phyloP scores from a whole-genome alignment of 2,113 vertebrate species.

The Nestor notabilis region DNA sequence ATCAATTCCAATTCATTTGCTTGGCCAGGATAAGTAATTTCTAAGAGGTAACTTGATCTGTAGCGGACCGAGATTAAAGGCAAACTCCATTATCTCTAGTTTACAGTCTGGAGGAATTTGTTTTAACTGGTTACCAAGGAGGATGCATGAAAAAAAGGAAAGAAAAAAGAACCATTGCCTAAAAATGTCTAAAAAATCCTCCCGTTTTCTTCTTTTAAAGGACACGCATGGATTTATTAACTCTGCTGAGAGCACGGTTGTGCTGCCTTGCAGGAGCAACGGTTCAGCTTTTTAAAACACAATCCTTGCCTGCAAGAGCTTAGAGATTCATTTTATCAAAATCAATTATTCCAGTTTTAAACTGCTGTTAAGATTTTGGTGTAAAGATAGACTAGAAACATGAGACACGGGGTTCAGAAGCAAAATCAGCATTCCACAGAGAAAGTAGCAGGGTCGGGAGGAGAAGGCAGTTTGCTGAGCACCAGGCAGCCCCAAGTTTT shows the following conservation, averaged over 20 bases:
- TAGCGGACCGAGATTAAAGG: constrained; percentile 66
- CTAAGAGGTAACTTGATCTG: constrained; percentile 75
- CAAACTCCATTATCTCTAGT: constrained; percentile 65
- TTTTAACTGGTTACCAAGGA: constrained; percentile 62
- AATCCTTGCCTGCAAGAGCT: neutral
- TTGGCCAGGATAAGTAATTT: constrained; percentile 77
- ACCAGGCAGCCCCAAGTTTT: neutral
- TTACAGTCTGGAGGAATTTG: constrained; percentile 48
- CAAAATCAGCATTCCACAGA: neutral
- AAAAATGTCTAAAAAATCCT: constrained; percentile 24
- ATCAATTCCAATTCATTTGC: constrained; percentile 82
- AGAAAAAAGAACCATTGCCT: neutral
- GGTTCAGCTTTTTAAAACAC: neutral
- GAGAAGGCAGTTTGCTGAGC: neutral
- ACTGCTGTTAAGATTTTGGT: neutral
- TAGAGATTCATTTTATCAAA: neutral
- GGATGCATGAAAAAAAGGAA: neutral
- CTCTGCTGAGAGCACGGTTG: neutral
- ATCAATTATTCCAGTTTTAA: neutral
- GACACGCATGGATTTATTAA: neutral
- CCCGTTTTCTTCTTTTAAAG: constrained; percentile 27
- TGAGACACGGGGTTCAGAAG: neutral
- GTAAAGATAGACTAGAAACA: neutral
- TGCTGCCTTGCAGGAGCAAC: neutral
- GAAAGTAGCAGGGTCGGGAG: neutral